A percentile compares a stretch with the other conserved stretches of the same genome.
Conservation (phyloP, 2,888 invertebrate species). For the Hirtodrosophila duncani region DNA sequence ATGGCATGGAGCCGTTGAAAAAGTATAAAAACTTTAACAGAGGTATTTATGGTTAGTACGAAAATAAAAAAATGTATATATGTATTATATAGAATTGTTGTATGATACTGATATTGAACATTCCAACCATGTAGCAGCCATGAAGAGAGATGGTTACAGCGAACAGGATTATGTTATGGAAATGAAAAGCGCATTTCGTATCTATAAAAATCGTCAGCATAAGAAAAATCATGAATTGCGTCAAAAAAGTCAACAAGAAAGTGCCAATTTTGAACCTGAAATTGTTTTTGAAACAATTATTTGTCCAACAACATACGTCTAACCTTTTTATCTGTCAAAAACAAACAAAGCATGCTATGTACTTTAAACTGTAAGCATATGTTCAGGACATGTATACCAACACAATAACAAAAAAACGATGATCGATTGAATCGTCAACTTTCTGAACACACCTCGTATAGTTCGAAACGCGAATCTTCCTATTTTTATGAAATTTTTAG, state of each 20-base stretch:
- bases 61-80: too few relatives aligned
- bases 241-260: constrained; percentile 15
- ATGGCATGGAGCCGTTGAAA: constrained; percentile 17
- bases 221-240: constrained; percentile 12
- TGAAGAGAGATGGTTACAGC: constrained; percentile 12
- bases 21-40: constrained; percentile 18
- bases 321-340: too few relatives aligned
- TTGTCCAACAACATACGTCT: too few relatives aligned
- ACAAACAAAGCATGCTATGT: not conserved
- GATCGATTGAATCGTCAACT: too few relatives aligned
- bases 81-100: not conserved
- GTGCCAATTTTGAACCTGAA: constrained; percentile 12
- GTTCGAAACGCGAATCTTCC: too few relatives aligned
- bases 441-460: too few relatives aligned
- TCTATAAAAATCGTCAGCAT: constrained; percentile 22
- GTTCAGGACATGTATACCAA: too few relatives aligned
- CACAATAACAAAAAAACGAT: too few relatives aligned
- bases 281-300: constrained; percentile 21
- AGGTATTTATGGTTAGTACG: constrained; percentile 17
- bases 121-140: too few relatives aligned
- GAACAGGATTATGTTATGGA: constrained; percentile 22
- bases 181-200: constrained; percentile 14
- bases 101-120: constrained; percentile 8
- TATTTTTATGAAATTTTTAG: too few relatives aligned
- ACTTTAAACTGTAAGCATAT: not conserved